These are phyloP conservation scores for Nyctalus aviator DNA, from an alignment of 2,797 vertebrate genomes.

Conservation along the genomic window DNA sequence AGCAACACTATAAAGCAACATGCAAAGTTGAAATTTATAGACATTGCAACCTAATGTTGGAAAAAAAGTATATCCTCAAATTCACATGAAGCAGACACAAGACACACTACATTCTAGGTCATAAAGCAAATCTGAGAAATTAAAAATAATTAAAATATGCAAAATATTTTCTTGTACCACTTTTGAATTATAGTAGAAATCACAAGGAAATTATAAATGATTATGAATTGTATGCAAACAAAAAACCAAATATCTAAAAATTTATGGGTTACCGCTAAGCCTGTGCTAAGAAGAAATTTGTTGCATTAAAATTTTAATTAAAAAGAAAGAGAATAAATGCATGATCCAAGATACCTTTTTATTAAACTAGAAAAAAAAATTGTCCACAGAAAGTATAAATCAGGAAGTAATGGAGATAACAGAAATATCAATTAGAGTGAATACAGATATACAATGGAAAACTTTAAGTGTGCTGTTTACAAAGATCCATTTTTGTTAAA, in stretches of 20 bases:
- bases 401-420: background rate
- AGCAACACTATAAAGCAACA: background rate
- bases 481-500: background rate
- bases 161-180: background rate
- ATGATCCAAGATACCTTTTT: background rate
- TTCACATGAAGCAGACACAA: background rate
- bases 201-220: background rate
- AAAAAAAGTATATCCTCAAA: background rate
- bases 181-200: background rate
- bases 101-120: background rate
- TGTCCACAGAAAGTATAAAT: background rate
- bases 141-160: background rate
- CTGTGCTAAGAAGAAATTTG: background rate
- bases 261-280: background rate
- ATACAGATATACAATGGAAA: background rate
- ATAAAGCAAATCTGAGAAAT: background rate
- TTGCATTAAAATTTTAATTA: background rate
- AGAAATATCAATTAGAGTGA: background rate
- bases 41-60: background rate
- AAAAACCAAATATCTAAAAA: background rate
- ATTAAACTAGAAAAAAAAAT: background rate
- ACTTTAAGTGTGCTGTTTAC: background rate
- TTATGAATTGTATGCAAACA: background rate
- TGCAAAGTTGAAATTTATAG: background rate
- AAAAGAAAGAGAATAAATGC: background rate